Base-by-base conservation (phyloP, 2,888 invertebrate species). In the Xestia sexstrigata region DNA sequence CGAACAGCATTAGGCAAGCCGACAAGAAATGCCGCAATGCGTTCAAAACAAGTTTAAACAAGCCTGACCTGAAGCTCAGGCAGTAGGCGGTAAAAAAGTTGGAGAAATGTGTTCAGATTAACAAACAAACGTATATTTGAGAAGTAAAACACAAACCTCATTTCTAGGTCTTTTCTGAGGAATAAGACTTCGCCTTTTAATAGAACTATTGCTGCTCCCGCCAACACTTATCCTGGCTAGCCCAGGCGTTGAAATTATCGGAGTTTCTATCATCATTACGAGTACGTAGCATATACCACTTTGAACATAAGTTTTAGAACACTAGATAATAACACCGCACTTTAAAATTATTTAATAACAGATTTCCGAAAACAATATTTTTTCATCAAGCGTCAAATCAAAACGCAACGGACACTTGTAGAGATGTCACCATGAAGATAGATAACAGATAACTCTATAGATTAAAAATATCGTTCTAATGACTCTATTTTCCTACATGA, bases 171-270 rank as follows among this genome's bases (percentile, higher is more conserved):
- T 90, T 71, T 81, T 90, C 79, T 94, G 93, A 1, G 94, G 93
- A 73, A 95, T 92, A 30, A 96, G 92, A 91, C 95, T 96, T 78
- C 96, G 91, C 78, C 95, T 93, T 81, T 89, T 90, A 65, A 94
- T 91, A 39, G 95, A 92, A 88, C 90, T 93, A 76, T 88, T 95
- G 79, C 91, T 91, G 78, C 94, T 95, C 93, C 95, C 96, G 95
- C 95, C 95, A 94, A 94, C 82, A 91, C 96, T 95, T 66, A 91
- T 75, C 79, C 95, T 92, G 65, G 91, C 79, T 72, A 94, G 80
- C 39, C 89, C 92, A 65, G 95, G 92, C 68, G 94, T 95, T 35
- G 94, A 94, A 62, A 92, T 91, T 88, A 95, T 92, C 23, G 94
- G 93, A 85, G 90, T 94, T 85, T 95, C 95, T 84, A 93, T 84